A percentile compares a stretch with the other conserved stretches of the same genome.
Conservation (phyloP, 2,888 invertebrate species). For the Cyclophora punctaria region DNA sequence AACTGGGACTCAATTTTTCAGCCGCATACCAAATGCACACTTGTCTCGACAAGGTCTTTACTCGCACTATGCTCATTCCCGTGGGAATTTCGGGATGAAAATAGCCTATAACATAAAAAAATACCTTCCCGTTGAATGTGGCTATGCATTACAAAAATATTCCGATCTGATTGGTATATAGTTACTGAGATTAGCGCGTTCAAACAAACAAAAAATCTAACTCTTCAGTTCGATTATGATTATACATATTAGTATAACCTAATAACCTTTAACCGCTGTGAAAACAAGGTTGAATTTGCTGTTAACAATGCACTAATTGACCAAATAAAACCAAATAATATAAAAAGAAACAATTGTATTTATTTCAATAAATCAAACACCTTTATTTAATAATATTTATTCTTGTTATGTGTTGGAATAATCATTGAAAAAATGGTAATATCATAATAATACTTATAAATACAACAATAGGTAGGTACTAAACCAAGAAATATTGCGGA, state of each 20-base stretch:
- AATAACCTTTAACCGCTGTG: no score
- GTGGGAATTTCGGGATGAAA: conserved; percentile 13
- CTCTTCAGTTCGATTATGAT: no score
- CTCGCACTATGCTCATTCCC: conserved; percentile 2
- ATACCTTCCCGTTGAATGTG: no score
- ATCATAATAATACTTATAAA: no score
- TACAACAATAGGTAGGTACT: no score
- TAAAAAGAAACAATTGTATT: conserved; percentile 5
- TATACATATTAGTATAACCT: no score
- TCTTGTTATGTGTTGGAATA: not conserved
- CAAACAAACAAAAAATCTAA: no score
- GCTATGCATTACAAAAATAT: conserved; percentile 10
- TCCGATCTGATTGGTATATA: conserved; percentile 9
- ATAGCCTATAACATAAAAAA: not conserved
- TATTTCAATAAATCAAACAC: conserved; percentile 1
- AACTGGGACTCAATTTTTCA: no score
- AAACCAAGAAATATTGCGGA: no score
- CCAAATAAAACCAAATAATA: conserved; percentile 9
- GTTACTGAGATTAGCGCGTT: no score
- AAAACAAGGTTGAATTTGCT: not conserved
- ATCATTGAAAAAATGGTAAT: not conserved
- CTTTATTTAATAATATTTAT: conserved; percentile 4
- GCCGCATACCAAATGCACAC: no score
- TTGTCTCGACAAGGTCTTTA: no score
- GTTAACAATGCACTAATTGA: not conserved